Percentiles rank a stretch among this genome's conserved stretches.
Evolutionary conservation across 1,140 invertebrate species (phyloP).

Genomic region (Himalopsyche phryganea): DNA sequence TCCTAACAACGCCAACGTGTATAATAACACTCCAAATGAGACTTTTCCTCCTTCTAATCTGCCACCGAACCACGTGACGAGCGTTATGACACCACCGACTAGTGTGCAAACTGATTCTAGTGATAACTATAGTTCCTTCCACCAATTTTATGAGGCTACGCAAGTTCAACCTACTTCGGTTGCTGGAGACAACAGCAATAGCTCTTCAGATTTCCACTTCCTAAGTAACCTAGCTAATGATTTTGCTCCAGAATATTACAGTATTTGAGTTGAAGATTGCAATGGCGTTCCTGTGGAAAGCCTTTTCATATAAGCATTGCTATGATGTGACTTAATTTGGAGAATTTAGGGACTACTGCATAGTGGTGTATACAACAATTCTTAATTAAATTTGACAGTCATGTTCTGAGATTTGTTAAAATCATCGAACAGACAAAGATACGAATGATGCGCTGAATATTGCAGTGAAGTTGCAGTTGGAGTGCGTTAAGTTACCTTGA

Average conservation of each 20-base stretch:
- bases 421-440: no score
- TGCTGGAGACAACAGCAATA: conserved; percentile 77
- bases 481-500: no score
- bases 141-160: conserved; percentile 65
- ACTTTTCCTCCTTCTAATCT: conserved; percentile 33
- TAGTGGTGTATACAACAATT: neutral
- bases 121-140: conserved; percentile 65
- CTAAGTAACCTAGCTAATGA: conserved; percentile 86
- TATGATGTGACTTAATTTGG: conserved; percentile 7
- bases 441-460: no score
- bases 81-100: conserved; percentile 56
- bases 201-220: conserved; percentile 88
- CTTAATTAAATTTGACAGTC: neutral
- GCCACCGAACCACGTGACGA: conserved; percentile 36
- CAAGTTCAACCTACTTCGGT: conserved; percentile 49
- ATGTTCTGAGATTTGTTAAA: no score
- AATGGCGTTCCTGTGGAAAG: conserved; percentile 24
- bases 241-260: conserved; percentile 88
- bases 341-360: no score
- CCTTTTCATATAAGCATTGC: conserved; percentile 45
- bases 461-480: no score
- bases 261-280: conserved; percentile 57
- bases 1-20: conserved; percentile 26
- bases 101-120: conserved; percentile 56
- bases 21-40: conserved; percentile 34